Base-by-base conservation (phyloP, 1,140 invertebrate species). In the Cherax destructor region DNA sequence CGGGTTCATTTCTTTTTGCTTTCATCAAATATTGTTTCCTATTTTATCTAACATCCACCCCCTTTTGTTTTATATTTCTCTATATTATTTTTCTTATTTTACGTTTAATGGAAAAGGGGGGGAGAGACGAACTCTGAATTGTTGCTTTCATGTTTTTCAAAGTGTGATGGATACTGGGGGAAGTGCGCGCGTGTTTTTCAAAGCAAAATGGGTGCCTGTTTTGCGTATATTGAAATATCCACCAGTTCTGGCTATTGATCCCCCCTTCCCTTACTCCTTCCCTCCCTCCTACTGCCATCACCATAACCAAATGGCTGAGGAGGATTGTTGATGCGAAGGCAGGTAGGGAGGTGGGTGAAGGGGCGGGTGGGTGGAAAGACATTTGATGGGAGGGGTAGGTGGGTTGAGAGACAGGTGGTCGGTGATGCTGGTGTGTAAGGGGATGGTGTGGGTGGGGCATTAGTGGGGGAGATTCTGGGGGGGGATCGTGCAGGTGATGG, bases 21-120 rank as follows among this genome's bases (percentile, higher is more conserved):
- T 91, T 91, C 88, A 79, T 91, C 88, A 85, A 91, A 91, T 91
- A 91, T 85, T 91, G 88, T 91, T 91, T 91, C 88, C 88, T 85
- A 84, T 91, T 91, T 91, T 91, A 91, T 84, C 88, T 85, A 91
- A 79, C 88, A 91, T 91, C 77, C 88, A 85, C 81, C 88, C 78
- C 78, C 88, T 91, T 91, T 91, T 91, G 88, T 91, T 91, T 91
- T 91, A 91, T 91, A 78, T 91, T 91, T 91, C 88, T 91, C 88
- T 91, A 78, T 91, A 84, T 91, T 91, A 91, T 91, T 91, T 91
- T 91, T 91, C 88, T 91, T 83, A 91, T 91, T 91, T 91, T 91
- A 85, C 83, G 88, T 91, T 84, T 91, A 91, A 91, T 91, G 88
- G 88, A 91, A 91, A 91, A 85, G 88, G 88, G 86, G 88, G 88